Conservation (phyloP, 2,797 vertebrate genomes). For the Megaceryle alcyon region DNA sequence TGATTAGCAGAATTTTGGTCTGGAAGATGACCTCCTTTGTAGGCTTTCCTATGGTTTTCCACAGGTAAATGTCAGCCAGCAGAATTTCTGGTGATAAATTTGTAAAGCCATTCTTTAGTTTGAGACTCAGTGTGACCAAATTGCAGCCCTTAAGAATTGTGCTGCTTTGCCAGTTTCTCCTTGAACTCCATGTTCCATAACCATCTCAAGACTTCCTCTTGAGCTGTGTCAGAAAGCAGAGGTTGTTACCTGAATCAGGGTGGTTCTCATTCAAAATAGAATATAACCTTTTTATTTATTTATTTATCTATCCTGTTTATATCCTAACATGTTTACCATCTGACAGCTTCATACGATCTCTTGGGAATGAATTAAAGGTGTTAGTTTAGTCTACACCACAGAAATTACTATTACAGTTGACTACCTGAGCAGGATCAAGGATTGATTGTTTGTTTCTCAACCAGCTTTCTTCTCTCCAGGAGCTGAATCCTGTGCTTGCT, state of each 20-base stretch:
- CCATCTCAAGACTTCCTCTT: not conserved
- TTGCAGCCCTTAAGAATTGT: not conserved
- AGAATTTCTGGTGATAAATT: not conserved
- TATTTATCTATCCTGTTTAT: not conserved
- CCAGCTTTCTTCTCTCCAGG: not conserved
- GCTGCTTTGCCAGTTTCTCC: not conserved
- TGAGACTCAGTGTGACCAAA: not conserved
- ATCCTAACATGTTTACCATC: not conserved
- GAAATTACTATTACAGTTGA: not conserved
- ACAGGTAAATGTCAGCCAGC: not conserved
- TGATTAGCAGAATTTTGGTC: not conserved
- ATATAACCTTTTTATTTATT: no score
- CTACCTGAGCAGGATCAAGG: not conserved
- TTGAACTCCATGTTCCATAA: not conserved
- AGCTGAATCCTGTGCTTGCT: not conserved
- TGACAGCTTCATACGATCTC: not conserved
- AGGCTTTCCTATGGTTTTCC: not conserved
- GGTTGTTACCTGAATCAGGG: not conserved
- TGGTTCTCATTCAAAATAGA: constrained; percentile 19
- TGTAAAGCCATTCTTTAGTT: not conserved
- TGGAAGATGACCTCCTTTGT: not conserved
- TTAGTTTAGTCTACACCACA: not conserved
- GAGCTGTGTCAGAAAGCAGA: not conserved
- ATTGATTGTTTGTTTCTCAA: not conserved
- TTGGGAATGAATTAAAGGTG: not conserved